Conservation (phyloP, 2,888 invertebrate species). For the Rhogogaster chlorosoma region DNA sequence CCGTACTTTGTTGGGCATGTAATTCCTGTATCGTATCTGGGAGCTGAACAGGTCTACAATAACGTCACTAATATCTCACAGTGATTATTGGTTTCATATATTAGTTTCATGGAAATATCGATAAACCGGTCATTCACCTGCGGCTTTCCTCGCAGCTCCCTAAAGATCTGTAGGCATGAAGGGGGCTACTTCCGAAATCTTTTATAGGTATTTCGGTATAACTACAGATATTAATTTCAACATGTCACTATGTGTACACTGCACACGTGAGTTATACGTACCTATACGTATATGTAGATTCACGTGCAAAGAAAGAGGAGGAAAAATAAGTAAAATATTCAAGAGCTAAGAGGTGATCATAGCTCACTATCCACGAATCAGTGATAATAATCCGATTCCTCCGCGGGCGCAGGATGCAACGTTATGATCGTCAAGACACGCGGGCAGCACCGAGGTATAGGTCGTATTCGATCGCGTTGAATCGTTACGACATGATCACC, state of each 20-base stretch:
- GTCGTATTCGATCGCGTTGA: neutral
- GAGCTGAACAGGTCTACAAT: slow-evolving; percentile 38
- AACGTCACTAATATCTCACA: slow-evolving; percentile 45
- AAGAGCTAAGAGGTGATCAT: neutral
- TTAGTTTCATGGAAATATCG: slow-evolving; percentile 48
- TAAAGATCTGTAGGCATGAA: neutral
- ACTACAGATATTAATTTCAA: slow-evolving; percentile 15
- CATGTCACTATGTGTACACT: slow-evolving; percentile 3
- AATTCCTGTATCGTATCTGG: slow-evolving; percentile 28
- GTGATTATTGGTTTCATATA: slow-evolving; percentile 49
- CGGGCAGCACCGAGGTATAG: neutral
- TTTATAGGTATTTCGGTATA: slow-evolving; percentile 4
- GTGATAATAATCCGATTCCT: slow-evolving; percentile 30
- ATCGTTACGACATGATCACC: slow-evolving; percentile 21
- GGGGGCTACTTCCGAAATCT: slow-evolving; percentile 28
- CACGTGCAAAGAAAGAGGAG: neutral
- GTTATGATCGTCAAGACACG: slow-evolving; percentile 5
- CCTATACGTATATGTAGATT: neutral
- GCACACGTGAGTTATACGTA: neutral
- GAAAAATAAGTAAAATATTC: slow-evolving; percentile 2
- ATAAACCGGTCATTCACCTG: slow-evolving; percentile 47
- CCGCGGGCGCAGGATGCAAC: slow-evolving; percentile 28
- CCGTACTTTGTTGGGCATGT: slow-evolving; percentile 40
- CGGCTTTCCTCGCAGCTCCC: neutral
- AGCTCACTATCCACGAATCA: neutral